A percentile compares a stretch with the other conserved stretches of the same genome.
Conservation (phyloP, 2,888 invertebrate species). For the Plutella xylostella region DNA sequence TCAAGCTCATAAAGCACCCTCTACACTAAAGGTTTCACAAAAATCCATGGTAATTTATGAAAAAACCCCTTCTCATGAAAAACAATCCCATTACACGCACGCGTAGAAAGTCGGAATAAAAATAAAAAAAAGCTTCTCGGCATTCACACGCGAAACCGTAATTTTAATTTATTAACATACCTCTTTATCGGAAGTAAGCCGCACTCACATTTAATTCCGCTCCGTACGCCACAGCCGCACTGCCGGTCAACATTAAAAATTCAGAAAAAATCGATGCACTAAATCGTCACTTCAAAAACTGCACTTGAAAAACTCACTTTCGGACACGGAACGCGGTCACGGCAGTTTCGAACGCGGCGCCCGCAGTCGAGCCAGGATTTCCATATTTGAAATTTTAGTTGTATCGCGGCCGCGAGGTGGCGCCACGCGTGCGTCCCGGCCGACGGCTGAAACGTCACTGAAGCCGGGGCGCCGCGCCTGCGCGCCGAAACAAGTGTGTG, state of each 20-base stretch:
- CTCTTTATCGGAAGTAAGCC: slow-evolving; percentile 29
- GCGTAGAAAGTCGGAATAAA: neutral
- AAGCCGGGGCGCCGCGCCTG: slow-evolving; percentile 33
- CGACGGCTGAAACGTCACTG: slow-evolving; percentile 21
- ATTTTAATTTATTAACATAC: slow-evolving; percentile 46
- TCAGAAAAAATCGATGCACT: slow-evolving; percentile 14
- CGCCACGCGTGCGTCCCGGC: slow-evolving; percentile 33
- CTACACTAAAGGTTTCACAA: too few relatives aligned
- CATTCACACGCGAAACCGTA: slow-evolving; percentile 44
- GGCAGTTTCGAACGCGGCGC: slow-evolving; percentile 12
- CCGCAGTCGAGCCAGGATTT: slow-evolving; percentile 44
- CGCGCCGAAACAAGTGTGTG: slow-evolving; percentile 30
- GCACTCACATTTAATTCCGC: slow-evolving; percentile 2
- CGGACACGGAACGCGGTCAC: slow-evolving; percentile 14
- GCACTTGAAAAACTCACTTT: slow-evolving; percentile 22
- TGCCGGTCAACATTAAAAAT: slow-evolving; percentile 31
- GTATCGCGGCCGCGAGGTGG: slow-evolving; percentile 27
- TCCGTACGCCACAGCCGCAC: slow-evolving; percentile 10
- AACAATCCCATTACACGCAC: neutral
- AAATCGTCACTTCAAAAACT: neutral
- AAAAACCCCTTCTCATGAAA: neutral
- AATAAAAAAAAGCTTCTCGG: slow-evolving; percentile 8
- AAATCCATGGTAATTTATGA: neutral
- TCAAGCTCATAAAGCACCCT: neutral
- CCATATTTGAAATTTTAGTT: slow-evolving; percentile 33